These are phyloP conservation scores for Callipepla squamata DNA, from an alignment of 2,113 vertebrate genomes.

Conservation along the genomic window DNA sequence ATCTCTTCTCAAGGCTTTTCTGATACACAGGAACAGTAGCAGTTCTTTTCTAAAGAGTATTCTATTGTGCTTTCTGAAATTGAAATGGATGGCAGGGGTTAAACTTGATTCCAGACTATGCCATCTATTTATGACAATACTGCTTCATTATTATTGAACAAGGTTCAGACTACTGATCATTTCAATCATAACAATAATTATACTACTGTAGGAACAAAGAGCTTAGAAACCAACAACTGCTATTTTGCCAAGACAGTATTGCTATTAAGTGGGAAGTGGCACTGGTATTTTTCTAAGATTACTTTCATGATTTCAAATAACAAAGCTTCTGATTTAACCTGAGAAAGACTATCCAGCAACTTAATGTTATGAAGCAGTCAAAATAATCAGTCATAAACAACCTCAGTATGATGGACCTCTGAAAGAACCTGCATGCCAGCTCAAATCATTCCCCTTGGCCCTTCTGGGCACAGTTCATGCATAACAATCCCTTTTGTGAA, in stretches of 20 bases:
- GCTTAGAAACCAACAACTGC: neutral
- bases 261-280: neutral
- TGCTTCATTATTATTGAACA: neutral
- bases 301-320: neutral
- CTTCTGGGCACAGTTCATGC: neutral
- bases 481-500: neutral
- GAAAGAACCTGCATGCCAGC: neutral
- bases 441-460: neutral
- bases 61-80: neutral
- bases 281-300: neutral
- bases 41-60: neutral
- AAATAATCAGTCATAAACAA: neutral
- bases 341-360: neutral
- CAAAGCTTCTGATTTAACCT: neutral
- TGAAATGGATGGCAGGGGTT: neutral
- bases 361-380: neutral
- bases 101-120: neutral
- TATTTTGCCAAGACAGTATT: neutral
- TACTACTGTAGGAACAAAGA: neutral
- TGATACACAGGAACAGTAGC: neutral
- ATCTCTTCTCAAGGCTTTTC: neutral
- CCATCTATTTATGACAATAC: neutral
- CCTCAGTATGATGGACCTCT: neutral
- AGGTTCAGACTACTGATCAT: neutral
- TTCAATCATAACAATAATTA: neutral